Conservation (phyloP, 2,888 invertebrate species). For the Scaptomyza reducta region DNA sequence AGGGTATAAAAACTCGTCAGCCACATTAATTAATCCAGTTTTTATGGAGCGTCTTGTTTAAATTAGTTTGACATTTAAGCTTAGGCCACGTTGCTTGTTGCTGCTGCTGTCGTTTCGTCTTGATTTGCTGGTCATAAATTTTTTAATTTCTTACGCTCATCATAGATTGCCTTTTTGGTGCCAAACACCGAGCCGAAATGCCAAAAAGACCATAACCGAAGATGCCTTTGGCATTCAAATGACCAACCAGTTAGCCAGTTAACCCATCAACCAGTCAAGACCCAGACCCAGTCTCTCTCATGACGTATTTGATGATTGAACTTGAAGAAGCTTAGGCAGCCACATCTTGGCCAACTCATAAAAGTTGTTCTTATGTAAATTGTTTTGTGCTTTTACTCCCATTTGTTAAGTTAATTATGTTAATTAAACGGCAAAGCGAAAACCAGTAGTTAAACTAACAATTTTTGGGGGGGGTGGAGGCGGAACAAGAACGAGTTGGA, state of each 20-base stretch:
- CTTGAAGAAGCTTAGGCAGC: constrained; percentile 36
- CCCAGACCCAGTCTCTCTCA: constrained; percentile 6
- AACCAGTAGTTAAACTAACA: constrained; percentile 4
- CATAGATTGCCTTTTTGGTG: constrained; percentile 72
- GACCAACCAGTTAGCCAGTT: constrained; percentile 31
- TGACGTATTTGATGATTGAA: constrained; percentile 76
- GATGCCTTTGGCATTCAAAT: constrained; percentile 78
- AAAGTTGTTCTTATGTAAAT: constrained; percentile 65
- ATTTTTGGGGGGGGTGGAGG: background rate
- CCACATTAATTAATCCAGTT: constrained; percentile 75
- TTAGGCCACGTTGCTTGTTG: constrained; percentile 27
- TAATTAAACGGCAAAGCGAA: constrained; percentile 51
- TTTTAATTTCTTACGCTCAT: constrained; percentile 67
- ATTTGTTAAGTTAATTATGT: constrained; percentile 74
- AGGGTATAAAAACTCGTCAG: constrained; percentile 7
- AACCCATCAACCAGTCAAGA: background rate
- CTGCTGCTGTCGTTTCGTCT: constrained; percentile 23
- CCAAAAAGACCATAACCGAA: constrained; percentile 31
- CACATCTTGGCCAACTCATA: constrained; percentile 41
- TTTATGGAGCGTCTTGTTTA: constrained; percentile 68
- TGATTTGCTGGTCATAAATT: constrained; percentile 59
- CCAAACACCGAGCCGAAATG: constrained; percentile 34
- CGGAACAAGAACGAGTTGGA: too few relatives aligned
- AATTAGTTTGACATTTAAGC: constrained; percentile 78
- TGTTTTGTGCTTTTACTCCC: constrained; percentile 51